Evolutionary conservation across 2,888 invertebrate species (phyloP), one percentile per base, ranked within the genome.

Genomic region (Pyrochroa serraticornis): DNA sequence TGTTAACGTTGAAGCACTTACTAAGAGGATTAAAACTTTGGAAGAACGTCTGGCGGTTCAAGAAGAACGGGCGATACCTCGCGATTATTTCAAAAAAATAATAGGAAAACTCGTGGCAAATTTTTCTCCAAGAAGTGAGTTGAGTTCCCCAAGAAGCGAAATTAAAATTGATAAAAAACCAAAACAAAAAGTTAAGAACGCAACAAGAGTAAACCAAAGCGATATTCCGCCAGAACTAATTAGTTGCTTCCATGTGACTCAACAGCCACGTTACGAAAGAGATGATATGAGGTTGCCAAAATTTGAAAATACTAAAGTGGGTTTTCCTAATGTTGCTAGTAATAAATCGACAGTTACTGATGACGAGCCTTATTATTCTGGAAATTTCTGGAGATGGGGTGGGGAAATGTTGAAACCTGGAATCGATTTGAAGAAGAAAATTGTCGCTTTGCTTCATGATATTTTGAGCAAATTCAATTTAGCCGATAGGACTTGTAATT

Each of bases 71-170:
- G 69, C 77, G 0, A 78, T 79, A 2, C 71, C 75, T 0, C 78
- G 74, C 57, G 77, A 78, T 14, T 79, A 79, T 55, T 77, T 79
- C 52, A 77, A 76, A 50, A 69, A 71, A 46, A 75, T 78, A n/a
- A 73, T 79, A 2, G 73, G 74, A 1, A 79, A 76, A 66, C 57
- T 79, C n/a, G 67, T 77, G 7, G 55, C 59, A 6, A 62, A 69
- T 43, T 67, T 69, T 37, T 55, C 63, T 7, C 53, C 57, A 0
- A 62, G 45, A 51, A 22, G 22, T 5, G 6, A 13, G 1, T n/a
- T 22, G 1, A 47, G 36, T 39, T 43, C 56, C 22, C 22, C 22
- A 22, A 22, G 22, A 22, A 22, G 22, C 22, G 5, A 22, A 22
- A 22, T 5, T 22, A 56, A 50, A 36, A 49, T 44, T 22, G 44